Base-by-base conservation (phyloP, 2,113 vertebrate genomes). In the Gopherus flavomarginatus region DNA sequence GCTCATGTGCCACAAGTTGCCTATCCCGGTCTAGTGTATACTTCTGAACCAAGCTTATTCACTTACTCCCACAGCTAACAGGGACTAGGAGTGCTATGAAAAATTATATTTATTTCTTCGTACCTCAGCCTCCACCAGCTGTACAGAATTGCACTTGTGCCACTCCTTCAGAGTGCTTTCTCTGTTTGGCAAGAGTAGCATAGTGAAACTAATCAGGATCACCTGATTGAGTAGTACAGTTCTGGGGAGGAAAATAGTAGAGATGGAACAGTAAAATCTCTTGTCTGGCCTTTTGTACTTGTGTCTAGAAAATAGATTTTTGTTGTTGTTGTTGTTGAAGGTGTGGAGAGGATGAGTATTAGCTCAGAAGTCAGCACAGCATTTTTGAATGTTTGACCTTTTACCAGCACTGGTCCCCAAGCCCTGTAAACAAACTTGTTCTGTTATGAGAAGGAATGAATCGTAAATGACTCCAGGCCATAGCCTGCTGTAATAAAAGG, bases 101-200 rank as follows among this genome's bases (percentile, higher is more conserved):
- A 42, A 50, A 38, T 85, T 50, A 54, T 4, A 57, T 24, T 11
- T 56, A 31, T 26, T 21, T 29, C 50, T 88, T 56, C n/a, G 12
- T 77, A 11, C 6, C 11, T 44, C 75, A 47, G 75, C 11, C 24
- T 27, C 42, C 26, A 26, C 1, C 0, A 0, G 5, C 21, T 0
- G 0, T 4, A n/a, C 29, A 56, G 84, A 52, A 17, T 11, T 47
- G 8, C 5, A 12, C 16, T 27, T 57, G 77, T 78, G 47, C 49
- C 8, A 14, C 22, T 44, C 24, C 5, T 42, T 44, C 24, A 42
- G 75, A 44, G 35, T n/a, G 35, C 35, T 69, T 69, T n/a, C 8
- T 69, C 8, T 69, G 65, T 57, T 21, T 81, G 53, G 69, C 10
- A 0, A 22, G 35, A 52, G 8, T 49, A 31, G 6, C 2, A 2